phyloP scores from a whole-genome alignment of 2,113 vertebrate species.

The Piaya cayana region DNA sequence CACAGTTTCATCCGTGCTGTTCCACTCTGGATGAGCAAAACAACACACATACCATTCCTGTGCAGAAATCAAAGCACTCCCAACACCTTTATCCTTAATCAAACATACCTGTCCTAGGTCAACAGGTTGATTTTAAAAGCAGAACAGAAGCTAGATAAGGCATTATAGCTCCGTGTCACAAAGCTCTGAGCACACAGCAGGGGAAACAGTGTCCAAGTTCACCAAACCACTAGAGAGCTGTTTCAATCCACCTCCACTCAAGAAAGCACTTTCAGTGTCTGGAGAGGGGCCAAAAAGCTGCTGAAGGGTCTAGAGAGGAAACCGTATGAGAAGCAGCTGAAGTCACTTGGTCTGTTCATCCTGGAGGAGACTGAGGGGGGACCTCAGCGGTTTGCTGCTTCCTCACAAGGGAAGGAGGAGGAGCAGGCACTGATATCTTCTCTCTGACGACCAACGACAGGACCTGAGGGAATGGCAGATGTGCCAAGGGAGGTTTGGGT shows the following conservation, averaged over 20 bases:
- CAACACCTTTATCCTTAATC: background rate
- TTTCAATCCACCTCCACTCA: background rate
- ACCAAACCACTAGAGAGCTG: background rate
- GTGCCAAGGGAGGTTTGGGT: no score
- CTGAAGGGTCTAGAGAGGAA: no score
- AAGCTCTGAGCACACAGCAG: background rate
- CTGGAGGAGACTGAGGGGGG: no score
- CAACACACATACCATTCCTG: background rate
- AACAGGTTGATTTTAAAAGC: background rate
- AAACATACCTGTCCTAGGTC: background rate
- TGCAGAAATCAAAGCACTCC: background rate
- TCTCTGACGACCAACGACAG: no score
- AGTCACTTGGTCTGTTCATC: no score
- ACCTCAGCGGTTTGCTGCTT: no score
- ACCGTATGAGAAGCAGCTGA: no score
- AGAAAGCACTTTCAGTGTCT: background rate
- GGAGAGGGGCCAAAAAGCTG: no score
- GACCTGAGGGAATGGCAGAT: no score
- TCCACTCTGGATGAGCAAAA: background rate
- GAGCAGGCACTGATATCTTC: no score
- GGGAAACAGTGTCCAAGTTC: background rate
- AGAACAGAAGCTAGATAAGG: background rate
- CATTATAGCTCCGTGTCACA: background rate
- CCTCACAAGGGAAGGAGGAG: no score
- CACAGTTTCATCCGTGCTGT: background rate